These are phyloP conservation scores for Gymnopithys bicolor DNA, from an alignment of 2,797 vertebrate species.

Conservation along the genomic window DNA sequence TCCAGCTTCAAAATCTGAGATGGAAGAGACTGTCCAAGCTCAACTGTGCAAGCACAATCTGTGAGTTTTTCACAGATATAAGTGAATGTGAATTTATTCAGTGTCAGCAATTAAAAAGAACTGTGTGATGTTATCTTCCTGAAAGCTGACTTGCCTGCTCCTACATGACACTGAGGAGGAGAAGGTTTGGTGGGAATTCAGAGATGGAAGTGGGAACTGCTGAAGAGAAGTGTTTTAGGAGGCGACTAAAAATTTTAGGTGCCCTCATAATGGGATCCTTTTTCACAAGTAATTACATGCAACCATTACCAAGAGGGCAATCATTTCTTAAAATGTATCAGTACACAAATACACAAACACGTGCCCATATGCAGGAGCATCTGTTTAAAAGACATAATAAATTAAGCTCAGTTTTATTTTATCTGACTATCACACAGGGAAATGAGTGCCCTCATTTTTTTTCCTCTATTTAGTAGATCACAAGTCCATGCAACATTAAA, in stretches of 20 bases:
- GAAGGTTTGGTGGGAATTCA: neutral
- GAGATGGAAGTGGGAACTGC: neutral
- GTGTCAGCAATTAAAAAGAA: conserved; percentile 15
- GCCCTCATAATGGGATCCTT: neutral
- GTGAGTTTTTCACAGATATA: neutral
- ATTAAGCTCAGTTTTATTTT: neutral
- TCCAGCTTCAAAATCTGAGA: neutral
- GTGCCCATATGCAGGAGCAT: neutral
- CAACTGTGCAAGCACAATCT: neutral
- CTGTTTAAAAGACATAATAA: conserved; percentile 17
- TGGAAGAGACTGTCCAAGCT: neutral
- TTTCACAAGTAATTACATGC: neutral
- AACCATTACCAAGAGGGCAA: neutral
- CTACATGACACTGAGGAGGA: neutral
- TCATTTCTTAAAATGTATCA: neutral
- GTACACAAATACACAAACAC: neutral
- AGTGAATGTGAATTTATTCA: conserved; percentile 38
- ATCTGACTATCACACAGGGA: neutral
- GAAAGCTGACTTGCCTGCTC: neutral
- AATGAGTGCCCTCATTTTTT: neutral
- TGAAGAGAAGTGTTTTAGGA: neutral
- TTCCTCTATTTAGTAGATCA: neutral
- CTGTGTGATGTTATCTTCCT: neutral
- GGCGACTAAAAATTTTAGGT: neutral
- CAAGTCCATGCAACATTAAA: neutral